These are phyloP conservation scores for Bombylius discolor DNA, from an alignment of 2,888 invertebrate species.

Conservation along the genomic window DNA sequence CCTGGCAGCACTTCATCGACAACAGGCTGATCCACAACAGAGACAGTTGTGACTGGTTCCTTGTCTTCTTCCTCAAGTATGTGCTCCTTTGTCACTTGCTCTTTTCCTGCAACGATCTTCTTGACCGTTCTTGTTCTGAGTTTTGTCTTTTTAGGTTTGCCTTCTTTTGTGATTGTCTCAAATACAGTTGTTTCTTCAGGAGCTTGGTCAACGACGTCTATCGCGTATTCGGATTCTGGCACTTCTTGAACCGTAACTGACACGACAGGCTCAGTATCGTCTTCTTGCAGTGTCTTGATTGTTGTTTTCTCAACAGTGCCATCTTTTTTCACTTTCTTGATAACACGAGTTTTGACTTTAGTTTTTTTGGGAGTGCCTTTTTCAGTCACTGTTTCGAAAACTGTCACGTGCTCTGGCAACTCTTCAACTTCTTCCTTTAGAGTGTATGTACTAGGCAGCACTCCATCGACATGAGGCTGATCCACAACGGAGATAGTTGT, in stretches of 20 bases:
- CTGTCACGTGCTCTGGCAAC: conserved; percentile 17
- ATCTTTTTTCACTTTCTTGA: conserved; percentile 27
- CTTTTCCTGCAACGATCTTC: conserved; percentile 22
- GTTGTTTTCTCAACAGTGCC: conserved; percentile 28
- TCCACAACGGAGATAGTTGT: conserved; percentile 28
- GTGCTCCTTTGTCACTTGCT: conserved; percentile 34
- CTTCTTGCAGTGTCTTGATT: conserved; percentile 22
- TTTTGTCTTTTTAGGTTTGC: conserved; percentile 21
- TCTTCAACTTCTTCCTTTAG: conserved; percentile 10
- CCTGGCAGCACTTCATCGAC: conserved; percentile 21
- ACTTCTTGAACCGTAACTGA: conserved; percentile 27
- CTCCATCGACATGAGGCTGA: conserved; percentile 16
- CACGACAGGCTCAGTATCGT: conserved; percentile 21
- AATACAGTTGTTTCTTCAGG: conserved; percentile 21
- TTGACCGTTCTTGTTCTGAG: conserved; percentile 22
- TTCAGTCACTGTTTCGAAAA: conserved; percentile 30
- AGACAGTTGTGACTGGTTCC: conserved; percentile 24
- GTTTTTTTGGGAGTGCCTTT: conserved; percentile 16
- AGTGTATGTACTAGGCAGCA: not conserved
- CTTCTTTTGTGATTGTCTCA: conserved; percentile 19
- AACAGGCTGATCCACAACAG: conserved; percentile 14
- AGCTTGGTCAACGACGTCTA: conserved; percentile 22
- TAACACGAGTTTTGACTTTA: conserved; percentile 27
- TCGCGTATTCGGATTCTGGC: conserved; percentile 7
- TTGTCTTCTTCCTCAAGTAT: conserved; percentile 33